Evolutionary conservation across 2,113 vertebrate species (phyloP).

Genomic region (Bubo blakistoni): DNA sequence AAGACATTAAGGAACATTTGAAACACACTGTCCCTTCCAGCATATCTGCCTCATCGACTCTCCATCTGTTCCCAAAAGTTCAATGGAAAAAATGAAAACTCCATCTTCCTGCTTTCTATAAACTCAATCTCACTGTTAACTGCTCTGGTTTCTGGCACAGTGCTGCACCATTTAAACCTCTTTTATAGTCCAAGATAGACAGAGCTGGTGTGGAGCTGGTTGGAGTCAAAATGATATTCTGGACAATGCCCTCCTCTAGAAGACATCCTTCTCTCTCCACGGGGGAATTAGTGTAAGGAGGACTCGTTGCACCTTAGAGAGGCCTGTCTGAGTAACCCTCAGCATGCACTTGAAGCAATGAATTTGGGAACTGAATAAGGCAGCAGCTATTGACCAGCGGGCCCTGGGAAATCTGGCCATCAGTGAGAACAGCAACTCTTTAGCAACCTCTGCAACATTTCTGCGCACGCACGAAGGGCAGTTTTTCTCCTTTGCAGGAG

Average conservation of each 20-base stretch:
- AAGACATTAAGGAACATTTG: conserved; percentile 17
- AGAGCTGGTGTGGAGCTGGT: background rate
- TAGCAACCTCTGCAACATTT: background rate
- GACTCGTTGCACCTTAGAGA: background rate
- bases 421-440: background rate
- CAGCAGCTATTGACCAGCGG: background rate
- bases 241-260: background rate
- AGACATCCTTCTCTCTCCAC: background rate
- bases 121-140: background rate
- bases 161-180: background rate
- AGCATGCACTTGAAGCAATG: background rate
- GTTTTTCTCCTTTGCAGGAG: background rate
- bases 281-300: background rate
- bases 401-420: background rate
- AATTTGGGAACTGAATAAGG: background rate
- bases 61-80: conserved; percentile 57
- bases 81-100: background rate
- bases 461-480: background rate
- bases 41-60: conserved; percentile 5
- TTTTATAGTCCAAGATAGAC: background rate
- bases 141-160: background rate
- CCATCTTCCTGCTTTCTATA: background rate
- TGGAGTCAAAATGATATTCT: background rate
- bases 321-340: background rate
- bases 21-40: conserved; percentile 49